phyloP scores from a whole-genome alignment of 2,113 vertebrate genomes.

The Neogobius melanostomus region DNA sequence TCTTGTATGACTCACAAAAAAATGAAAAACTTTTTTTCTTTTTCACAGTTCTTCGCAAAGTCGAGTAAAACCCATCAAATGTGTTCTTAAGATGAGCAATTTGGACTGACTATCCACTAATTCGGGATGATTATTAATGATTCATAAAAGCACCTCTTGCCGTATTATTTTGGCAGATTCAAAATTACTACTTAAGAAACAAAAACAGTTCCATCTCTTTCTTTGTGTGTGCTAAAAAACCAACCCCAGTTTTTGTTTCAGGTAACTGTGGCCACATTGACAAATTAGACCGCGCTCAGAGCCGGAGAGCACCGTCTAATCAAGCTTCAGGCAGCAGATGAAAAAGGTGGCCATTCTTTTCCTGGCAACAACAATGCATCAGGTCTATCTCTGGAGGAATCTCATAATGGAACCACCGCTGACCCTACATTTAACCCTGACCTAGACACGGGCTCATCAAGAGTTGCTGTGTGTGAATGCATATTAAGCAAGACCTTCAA shows the following conservation, averaged over 20 bases:
- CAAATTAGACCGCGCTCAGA: conserved; percentile 55
- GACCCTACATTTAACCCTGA: not conserved
- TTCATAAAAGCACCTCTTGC: too few species aligned
- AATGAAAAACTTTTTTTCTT: too few species aligned
- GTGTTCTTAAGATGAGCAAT: too few species aligned
- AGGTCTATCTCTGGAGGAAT: conserved; percentile 36
- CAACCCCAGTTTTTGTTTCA: conserved; percentile 13
- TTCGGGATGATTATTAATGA: too few species aligned
- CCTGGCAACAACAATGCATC: conserved; percentile 30
- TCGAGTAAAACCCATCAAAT: too few species aligned
- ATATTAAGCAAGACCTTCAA: not conserved
- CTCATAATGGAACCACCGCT: conserved; percentile 28
- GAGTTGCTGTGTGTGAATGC: not conserved
- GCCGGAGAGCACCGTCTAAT: conserved; percentile 47
- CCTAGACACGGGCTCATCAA: not conserved
- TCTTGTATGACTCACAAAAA: too few species aligned
- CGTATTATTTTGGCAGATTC: too few species aligned
- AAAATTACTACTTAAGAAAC: too few species aligned
- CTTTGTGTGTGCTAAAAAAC: conserved; percentile 12
- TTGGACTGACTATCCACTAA: too few species aligned
- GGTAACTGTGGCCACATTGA: conserved; percentile 42
- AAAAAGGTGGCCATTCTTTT: conserved; percentile 23
- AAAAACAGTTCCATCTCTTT: not conserved
- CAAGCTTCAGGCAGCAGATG: conserved; percentile 15
- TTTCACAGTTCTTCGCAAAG: too few species aligned